Percentiles rank a stretch among this genome's conserved stretches.
Conservation (phyloP, 2,888 invertebrate genomes). For the Eubasilissa splendida region DNA sequence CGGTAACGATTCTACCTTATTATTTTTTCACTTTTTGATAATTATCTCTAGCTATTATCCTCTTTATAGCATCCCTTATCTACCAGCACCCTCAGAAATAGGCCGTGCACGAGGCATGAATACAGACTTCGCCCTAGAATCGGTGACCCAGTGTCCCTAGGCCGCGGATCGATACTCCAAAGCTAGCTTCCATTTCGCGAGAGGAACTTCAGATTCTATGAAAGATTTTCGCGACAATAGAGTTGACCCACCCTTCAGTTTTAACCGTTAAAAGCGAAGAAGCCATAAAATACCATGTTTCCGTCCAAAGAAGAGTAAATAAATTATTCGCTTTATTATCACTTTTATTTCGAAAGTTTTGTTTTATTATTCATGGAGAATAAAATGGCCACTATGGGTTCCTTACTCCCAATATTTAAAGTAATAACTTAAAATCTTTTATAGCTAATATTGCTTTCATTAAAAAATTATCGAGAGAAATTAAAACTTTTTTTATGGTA, state of each 20-base stretch:
- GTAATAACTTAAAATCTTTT: no score
- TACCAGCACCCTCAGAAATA: background rate
- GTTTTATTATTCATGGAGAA: background rate
- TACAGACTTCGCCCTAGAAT: conserved; percentile 15
- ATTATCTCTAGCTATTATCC: no score
- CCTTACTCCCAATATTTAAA: no score
- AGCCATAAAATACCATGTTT: conserved; percentile 20
- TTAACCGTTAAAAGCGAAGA: conserved; percentile 6
- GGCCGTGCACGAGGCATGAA: conserved; percentile 32
- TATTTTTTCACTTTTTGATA: no score
- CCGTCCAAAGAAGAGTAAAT: background rate
- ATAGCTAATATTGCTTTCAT: no score
- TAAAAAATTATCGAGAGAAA: no score
- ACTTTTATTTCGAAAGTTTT: conserved; percentile 22
- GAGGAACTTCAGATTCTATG: conserved; percentile 1
- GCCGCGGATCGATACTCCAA: conserved; percentile 30
- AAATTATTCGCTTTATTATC: conserved; percentile 1
- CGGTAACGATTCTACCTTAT: no score
- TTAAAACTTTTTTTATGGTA: no score
- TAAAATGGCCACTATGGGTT: no score
- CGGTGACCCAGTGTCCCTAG: background rate
- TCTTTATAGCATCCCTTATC: no score
- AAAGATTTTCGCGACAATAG: conserved; percentile 24
- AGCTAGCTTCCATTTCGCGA: conserved; percentile 7
- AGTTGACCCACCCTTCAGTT: background rate